phyloP scores from a whole-genome alignment of 2,113 vertebrate species.

The Orientallactaga bullata region DNA sequence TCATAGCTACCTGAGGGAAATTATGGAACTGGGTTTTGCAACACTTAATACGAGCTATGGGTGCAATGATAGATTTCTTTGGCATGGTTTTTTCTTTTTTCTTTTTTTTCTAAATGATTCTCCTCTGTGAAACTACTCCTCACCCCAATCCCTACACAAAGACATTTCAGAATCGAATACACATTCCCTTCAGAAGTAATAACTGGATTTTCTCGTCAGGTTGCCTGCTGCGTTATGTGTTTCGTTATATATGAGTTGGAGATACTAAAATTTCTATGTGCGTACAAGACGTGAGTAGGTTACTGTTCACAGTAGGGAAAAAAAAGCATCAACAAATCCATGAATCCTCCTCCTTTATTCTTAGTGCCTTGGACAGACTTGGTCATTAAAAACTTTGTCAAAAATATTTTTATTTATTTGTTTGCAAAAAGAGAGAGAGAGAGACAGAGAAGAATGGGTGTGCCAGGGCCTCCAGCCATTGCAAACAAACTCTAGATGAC shows the following conservation, averaged over 20 bases:
- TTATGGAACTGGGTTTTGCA: slow-evolving; percentile 63
- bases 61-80: slow-evolving; percentile 57
- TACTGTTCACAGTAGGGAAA: background rate
- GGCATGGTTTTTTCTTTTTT: background rate
- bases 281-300: background rate
- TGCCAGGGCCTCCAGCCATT: no score
- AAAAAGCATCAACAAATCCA: background rate
- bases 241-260: background rate
- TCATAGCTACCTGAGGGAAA: slow-evolving; percentile 55
- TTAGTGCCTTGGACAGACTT: background rate
- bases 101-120: background rate
- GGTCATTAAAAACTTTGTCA: background rate
- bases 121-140: background rate
- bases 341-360: background rate
- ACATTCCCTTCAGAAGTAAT: background rate
- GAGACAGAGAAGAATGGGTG: no score
- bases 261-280: background rate
- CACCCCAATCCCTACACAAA: no score
- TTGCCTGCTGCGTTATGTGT: background rate
- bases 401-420: no score
- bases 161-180: background rate
- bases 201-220: background rate
- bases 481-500: no score
- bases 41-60: slow-evolving; percentile 61
- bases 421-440: no score